Conservation (phyloP, 2,113 vertebrate species). For the Ursus arctos region DNA sequence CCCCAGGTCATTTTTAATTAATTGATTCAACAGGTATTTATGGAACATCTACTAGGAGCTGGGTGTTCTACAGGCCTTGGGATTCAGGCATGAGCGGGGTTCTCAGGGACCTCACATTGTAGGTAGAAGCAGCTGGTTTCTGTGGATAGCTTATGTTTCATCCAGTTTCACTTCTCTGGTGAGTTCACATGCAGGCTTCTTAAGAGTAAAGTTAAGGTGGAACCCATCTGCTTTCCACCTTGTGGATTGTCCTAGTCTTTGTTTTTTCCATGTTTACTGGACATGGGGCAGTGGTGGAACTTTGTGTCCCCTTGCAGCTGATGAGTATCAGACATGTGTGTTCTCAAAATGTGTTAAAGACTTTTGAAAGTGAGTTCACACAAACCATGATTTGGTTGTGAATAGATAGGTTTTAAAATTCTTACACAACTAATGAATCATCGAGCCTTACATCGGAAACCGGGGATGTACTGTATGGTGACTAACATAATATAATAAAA, state of each 20-base stretch:
- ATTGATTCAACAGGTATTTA: background rate
- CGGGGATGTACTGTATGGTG: no score
- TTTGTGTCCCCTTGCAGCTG: background rate
- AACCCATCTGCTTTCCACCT: background rate
- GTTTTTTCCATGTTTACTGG: background rate
- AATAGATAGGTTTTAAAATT: background rate
- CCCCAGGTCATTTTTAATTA: background rate
- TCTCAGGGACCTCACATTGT: background rate
- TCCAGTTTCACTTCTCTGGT: background rate
- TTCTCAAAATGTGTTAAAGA: background rate
- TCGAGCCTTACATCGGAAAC: no score
- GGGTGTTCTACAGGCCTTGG: background rate
- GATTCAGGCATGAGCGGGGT: background rate
- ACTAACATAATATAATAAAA: no score
- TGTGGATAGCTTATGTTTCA: background rate
- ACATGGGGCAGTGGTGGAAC: background rate
- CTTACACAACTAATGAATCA: no score
- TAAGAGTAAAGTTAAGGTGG: background rate
- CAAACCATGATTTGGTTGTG: background rate
- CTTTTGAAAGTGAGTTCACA: background rate
- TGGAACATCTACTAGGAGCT: background rate
- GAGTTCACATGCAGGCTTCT: background rate
- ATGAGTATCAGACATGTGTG: background rate
- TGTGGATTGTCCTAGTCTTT: background rate
- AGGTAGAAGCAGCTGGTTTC: background rate